Percentiles rank a stretch among this genome's conserved stretches.
These are phyloP conservation scores for Hetaerina titia DNA, from an alignment of 2,888 invertebrate species.

Conservation along the genomic window DNA sequence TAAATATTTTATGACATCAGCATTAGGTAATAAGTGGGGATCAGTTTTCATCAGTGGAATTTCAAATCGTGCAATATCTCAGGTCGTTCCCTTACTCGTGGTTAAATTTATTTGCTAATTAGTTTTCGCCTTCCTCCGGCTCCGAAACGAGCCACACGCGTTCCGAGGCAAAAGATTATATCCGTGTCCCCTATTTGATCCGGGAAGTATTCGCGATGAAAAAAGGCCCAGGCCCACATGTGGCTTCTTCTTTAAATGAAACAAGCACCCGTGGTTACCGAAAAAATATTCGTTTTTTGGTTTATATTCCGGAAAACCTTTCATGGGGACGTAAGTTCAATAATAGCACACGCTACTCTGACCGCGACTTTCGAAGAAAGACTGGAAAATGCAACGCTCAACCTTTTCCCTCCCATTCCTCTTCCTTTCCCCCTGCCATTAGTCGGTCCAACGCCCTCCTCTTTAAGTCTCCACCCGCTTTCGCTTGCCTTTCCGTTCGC, in stretches of 20 bases:
- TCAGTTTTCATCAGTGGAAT: background rate
- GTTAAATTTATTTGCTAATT: background rate
- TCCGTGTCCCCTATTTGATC: background rate
- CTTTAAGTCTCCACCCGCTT: too few species aligned
- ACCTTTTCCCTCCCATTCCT: background rate
- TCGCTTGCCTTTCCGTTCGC: too few species aligned
- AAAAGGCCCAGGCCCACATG: background rate
- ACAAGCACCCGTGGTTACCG: background rate
- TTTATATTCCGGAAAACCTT: background rate
- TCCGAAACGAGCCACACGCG: background rate
- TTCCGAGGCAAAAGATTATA: background rate
- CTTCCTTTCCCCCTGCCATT: background rate
- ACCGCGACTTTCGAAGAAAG: background rate
- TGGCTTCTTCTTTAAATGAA: background rate
- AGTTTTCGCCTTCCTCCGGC: background rate
- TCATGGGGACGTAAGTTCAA: background rate
- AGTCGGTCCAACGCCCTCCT: background rate
- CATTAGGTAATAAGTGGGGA: background rate
- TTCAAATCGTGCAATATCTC: background rate
- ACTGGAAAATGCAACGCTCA: background rate
- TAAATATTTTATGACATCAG: too few species aligned
- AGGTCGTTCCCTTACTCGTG: background rate
- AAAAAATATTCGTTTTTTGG: background rate
- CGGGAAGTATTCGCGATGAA: background rate
- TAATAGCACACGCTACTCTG: background rate